Percentiles rank a stretch among this genome's conserved stretches.
phyloP scores from a whole-genome alignment of 2,888 invertebrate species.

The Dascillus cervinus region DNA sequence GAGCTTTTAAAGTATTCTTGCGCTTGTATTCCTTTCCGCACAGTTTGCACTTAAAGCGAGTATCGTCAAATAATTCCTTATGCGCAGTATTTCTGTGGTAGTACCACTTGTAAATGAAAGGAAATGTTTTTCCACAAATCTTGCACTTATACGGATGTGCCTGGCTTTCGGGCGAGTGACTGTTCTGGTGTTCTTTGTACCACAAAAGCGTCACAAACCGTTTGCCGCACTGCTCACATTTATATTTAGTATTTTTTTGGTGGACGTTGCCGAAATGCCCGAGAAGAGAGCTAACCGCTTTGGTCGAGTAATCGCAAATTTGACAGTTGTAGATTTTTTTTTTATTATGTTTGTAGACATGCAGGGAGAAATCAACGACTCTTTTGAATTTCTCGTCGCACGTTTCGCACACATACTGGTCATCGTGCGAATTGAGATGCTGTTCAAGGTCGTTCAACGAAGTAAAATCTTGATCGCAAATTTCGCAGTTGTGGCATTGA shows the following conservation, averaged over 20 bases:
- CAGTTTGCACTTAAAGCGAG: too few species aligned
- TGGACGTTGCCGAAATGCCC: conserved; percentile 29
- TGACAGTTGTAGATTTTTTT: conserved; percentile 32
- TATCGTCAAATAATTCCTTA: too few species aligned
- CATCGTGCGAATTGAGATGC: conserved; percentile 2
- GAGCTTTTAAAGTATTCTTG: conserved; percentile 45
- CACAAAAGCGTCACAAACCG: too few species aligned
- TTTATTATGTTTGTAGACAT: conserved; percentile 30
- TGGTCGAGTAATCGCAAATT: conserved; percentile 29
- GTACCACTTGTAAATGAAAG: too few species aligned
- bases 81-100: too few species aligned
- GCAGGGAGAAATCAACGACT: conserved; percentile 33
- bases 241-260: conserved; percentile 40
- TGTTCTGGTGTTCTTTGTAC: too few species aligned
- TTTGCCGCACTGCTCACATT: too few species aligned
- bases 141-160: too few species aligned
- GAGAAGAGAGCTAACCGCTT: conserved; percentile 20
- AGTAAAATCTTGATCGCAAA: conserved; percentile 14
- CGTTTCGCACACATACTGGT: conserved; percentile 23
- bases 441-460: background rate
- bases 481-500: conserved; percentile 16
- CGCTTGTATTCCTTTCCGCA: conserved; percentile 51
- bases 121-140: too few species aligned
- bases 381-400: conserved; percentile 33
- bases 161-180: too few species aligned